phyloP scores from a whole-genome alignment of 2,888 invertebrate genomes.

The Conchocele bisecta region DNA sequence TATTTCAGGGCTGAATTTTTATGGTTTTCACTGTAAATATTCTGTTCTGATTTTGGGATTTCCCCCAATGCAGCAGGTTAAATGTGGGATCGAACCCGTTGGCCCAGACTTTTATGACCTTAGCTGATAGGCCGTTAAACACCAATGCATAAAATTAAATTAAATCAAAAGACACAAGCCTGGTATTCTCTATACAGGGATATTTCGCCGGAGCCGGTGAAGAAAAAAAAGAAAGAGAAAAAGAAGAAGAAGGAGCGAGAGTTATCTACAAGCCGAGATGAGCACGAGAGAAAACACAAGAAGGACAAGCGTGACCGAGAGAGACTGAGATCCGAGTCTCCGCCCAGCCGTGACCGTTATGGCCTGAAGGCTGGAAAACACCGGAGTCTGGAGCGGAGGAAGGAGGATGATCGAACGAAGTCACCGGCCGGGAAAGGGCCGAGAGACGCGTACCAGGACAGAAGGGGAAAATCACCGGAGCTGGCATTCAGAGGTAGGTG shows the following conservation, averaged over 20 bases:
- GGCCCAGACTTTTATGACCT: too few species aligned
- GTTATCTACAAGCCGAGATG: constrained; percentile 23
- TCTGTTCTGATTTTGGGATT: too few species aligned
- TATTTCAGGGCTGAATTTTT: too few species aligned
- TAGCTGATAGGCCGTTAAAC: too few species aligned
- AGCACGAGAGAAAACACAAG: constrained; percentile 39
- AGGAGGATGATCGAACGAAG: constrained; percentile 39
- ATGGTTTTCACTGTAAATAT: too few species aligned
- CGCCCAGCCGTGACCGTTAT: constrained; percentile 7
- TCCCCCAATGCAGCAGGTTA: too few species aligned
- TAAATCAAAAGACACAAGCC: too few species aligned
- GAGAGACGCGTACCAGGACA: constrained; percentile 47
- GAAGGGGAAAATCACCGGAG: constrained; percentile 48
- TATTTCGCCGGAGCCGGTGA: constrained; percentile 26
- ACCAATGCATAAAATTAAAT: too few species aligned
- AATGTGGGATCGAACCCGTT: too few species aligned
- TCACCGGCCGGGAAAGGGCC: constrained; percentile 42
- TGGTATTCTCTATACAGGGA: too few species aligned
- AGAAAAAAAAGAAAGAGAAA: constrained; percentile 58
- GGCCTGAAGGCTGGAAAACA: constrained; percentile 46
- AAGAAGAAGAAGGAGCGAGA: constrained; percentile 58
- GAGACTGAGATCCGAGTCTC: constrained; percentile 47
- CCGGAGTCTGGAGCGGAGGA: constrained; percentile 25
- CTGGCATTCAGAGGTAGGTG: too few species aligned
- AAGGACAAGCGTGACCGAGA: constrained; percentile 49